These are phyloP conservation scores for Glareola pratincola DNA, from an alignment of 2,113 vertebrate genomes.

Conservation along the genomic window DNA sequence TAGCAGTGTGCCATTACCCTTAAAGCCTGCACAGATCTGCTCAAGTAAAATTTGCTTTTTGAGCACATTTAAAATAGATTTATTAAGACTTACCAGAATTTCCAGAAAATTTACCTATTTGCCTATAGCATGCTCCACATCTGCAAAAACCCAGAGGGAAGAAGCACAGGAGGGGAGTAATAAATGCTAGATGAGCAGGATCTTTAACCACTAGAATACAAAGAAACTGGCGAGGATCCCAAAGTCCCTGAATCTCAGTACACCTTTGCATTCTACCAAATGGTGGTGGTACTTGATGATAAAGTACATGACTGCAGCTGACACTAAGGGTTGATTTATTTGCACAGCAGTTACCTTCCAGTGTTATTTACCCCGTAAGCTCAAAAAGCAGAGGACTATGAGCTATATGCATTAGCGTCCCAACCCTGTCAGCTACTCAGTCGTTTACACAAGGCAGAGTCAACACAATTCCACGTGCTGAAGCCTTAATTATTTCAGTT, in stretches of 20 bases:
- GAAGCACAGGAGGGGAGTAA: not conserved
- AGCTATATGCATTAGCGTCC: not conserved
- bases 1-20: not conserved
- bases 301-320: not conserved
- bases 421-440: not conserved
- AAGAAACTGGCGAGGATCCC: not conserved
- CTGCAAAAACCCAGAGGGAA: not conserved
- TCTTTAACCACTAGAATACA: not conserved
- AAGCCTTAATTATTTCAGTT: not conserved
- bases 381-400: not conserved
- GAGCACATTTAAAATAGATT: not conserved
- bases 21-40: not conserved
- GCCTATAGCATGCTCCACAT: not conserved
- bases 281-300: not conserved
- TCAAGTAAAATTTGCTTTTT: not conserved
- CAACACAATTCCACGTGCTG: not conserved
- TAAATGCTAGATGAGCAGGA: not conserved
- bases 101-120: not conserved
- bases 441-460: not conserved
- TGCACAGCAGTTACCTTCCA: not conserved
- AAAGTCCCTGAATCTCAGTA: not conserved
- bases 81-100: not conserved
- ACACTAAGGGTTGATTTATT: not conserved
- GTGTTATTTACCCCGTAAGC: not conserved
- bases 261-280: not conserved